phyloP scores from a whole-genome alignment of 1,140 invertebrate species.

The Camponotus vicinus region DNA sequence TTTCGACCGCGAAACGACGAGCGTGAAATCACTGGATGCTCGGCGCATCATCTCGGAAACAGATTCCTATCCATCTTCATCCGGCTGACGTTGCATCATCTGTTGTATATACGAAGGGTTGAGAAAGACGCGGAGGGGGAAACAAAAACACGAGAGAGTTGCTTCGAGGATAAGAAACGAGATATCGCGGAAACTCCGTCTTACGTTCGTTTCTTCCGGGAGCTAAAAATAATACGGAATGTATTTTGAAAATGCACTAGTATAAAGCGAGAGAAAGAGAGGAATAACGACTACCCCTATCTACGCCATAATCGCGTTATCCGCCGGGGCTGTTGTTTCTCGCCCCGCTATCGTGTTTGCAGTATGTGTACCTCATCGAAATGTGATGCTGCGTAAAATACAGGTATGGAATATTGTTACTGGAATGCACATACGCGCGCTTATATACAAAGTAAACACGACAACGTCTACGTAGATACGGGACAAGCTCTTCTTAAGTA shows the following conservation, averaged over 20 bases:
- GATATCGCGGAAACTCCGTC: conserved; percentile 16
- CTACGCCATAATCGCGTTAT: conserved; percentile 56
- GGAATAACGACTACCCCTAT: conserved; percentile 53
- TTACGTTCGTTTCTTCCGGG: conserved; percentile 43
- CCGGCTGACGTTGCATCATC: conserved; percentile 52
- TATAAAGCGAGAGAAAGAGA: not conserved
- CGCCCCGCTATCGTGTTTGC: conserved; percentile 28
- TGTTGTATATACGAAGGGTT: not conserved
- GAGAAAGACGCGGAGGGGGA: not conserved
- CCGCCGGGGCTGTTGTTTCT: conserved; percentile 52
- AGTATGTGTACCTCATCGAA: conserved; percentile 55
- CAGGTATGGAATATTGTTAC: conserved; percentile 55
- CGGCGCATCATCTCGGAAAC: conserved; percentile 33
- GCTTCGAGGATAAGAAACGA: conserved; percentile 16
- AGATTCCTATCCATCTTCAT: conserved; percentile 58
- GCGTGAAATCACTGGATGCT: conserved; percentile 33
- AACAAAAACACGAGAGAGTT: conserved; percentile 36
- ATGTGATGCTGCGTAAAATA: conserved; percentile 60
- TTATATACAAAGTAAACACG: conserved; percentile 47
- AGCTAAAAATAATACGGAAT: conserved; percentile 54
- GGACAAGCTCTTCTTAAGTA: conserved; percentile 27
- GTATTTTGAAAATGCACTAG: conserved; percentile 24
- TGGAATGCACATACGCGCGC: conserved; percentile 15
- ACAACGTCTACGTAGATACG: conserved; percentile 16
- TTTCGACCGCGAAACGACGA: conserved; percentile 35